Percentiles rank a stretch among this genome's conserved stretches.
These are phyloP conservation scores for Momotus momota DNA, from an alignment of 2,797 vertebrate genomes.

Conservation along the genomic window DNA sequence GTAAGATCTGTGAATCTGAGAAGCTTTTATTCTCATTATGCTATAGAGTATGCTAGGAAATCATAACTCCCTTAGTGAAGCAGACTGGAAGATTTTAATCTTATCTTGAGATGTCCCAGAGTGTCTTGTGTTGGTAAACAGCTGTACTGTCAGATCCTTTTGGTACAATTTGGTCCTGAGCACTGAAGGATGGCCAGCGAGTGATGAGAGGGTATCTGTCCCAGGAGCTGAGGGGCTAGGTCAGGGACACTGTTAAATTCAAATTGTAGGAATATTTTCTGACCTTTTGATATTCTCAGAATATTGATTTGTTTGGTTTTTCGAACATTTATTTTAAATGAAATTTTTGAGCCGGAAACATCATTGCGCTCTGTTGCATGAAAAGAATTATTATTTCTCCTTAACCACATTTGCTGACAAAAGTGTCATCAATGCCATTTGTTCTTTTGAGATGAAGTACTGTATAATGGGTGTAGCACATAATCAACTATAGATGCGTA, in stretches of 20 bases:
- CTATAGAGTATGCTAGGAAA: constrained; percentile 41
- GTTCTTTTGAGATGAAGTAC: neutral
- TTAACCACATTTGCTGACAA: neutral
- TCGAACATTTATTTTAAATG: neutral
- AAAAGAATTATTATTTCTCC: neutral
- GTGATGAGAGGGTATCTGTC: neutral
- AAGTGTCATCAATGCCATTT: neutral
- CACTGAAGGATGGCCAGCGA: constrained; percentile 54
- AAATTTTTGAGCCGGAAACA: neutral
- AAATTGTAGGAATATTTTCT: neutral
- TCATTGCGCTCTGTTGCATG: neutral
- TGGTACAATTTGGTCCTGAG: constrained; percentile 60
- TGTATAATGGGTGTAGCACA: neutral
- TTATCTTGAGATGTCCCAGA: constrained; percentile 69
- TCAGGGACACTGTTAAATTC: neutral
- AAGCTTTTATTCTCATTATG: constrained; percentile 77
- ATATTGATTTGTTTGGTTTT: neutral
- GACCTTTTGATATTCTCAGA: neutral
- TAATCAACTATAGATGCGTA: neutral
- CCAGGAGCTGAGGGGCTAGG: neutral
- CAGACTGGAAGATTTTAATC: constrained; percentile 63
- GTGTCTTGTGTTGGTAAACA: constrained; percentile 67
- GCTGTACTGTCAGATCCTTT: constrained; percentile 38
- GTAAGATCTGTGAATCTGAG: constrained; percentile 57
- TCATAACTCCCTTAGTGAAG: constrained; percentile 62